phyloP scores from a whole-genome alignment of 2,888 invertebrate species.

The Drosophila limbata region DNA sequence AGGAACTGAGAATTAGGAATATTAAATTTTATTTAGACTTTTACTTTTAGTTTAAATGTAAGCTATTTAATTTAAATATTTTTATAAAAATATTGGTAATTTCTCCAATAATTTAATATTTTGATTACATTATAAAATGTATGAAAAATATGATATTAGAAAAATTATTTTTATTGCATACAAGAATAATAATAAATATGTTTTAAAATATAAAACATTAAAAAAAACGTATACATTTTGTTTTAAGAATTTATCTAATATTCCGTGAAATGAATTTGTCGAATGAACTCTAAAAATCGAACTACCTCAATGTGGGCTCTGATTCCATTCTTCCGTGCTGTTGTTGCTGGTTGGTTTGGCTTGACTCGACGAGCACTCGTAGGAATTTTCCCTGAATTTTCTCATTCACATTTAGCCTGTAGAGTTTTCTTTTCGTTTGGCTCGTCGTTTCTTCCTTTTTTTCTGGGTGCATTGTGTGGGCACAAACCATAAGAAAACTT shows the following conservation, averaged over 20 bases:
- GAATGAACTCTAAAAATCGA: constrained; percentile 1
- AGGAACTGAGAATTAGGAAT: neutral
- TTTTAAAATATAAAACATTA: too few relatives aligned
- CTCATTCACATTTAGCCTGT: constrained; percentile 60
- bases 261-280: neutral
- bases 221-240: too few relatives aligned
- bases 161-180: too few relatives aligned
- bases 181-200: too few relatives aligned
- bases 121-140: neutral
- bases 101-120: neutral
- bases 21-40: neutral
- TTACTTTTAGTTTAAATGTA: neutral
- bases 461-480: constrained; percentile 52
- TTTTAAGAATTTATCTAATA: too few relatives aligned
- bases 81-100: neutral
- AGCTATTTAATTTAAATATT: too few relatives aligned
- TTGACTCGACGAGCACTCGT: constrained; percentile 21
- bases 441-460: constrained; percentile 23
- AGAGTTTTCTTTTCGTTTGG: constrained; percentile 56
- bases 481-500: constrained; percentile 62
- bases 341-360: constrained; percentile 34
- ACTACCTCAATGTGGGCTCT: constrained; percentile 13
- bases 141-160: too few relatives aligned
- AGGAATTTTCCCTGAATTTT: constrained; percentile 45
- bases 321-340: constrained; percentile 19